Evolutionary conservation across 2,113 vertebrate genomes (phyloP).

Genomic region (Egretta garzetta): DNA sequence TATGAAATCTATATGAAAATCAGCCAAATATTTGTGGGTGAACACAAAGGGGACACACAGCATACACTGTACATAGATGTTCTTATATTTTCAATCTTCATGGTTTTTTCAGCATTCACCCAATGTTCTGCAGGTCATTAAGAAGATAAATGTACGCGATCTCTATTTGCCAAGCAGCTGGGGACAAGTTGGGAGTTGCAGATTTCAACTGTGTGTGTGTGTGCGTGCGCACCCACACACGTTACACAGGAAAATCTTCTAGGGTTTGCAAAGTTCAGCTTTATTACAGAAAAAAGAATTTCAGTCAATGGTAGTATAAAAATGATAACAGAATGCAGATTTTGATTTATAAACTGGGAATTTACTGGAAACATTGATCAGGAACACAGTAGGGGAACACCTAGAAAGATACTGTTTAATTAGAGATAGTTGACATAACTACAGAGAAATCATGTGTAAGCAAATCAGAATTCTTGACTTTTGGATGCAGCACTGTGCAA

Average conservation of each 20-base stretch:
- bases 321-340: neutral
- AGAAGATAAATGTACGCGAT: neutral
- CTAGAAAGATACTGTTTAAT: slow-evolving; percentile 64
- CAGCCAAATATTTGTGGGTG: neutral
- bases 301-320: neutral
- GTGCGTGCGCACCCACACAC: too few relatives aligned
- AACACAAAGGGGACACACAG: neutral
- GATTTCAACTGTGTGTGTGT: neutral
- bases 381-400: slow-evolving; percentile 19
- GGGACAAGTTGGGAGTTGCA: neutral
- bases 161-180: neutral
- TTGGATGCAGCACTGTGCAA: neutral
- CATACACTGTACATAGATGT: neutral
- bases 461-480: neutral
- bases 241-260: neutral
- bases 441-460: neutral
- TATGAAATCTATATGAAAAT: neutral
- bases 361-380: slow-evolving; percentile 32
- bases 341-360: slow-evolving; percentile 15
- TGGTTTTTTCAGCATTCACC: neutral
- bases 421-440: slow-evolving; percentile 27
- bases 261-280: neutral
- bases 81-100: neutral
- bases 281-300: neutral
- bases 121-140: neutral